Base-by-base conservation (phyloP, 2,888 invertebrate genomes). In the Ramazzottius varieornatus region DNA sequence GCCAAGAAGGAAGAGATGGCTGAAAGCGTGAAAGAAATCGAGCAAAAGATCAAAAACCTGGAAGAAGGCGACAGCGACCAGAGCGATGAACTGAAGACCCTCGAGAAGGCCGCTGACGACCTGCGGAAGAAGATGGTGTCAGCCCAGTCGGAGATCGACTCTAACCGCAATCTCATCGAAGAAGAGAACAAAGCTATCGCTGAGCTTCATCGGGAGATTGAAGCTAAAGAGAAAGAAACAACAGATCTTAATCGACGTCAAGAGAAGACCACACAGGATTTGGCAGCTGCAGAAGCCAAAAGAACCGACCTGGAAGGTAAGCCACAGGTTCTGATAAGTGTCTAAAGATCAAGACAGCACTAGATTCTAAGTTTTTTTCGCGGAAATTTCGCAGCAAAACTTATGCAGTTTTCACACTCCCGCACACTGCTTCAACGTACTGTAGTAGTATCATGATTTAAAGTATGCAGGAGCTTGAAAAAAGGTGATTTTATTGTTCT, bases 101-200 rank as follows among this genome's bases (percentile, higher is more conserved):
- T 54, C 4, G 54, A 54, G 29, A 24, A 13, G 4, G n/a, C n/a
- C 29, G 20, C 54, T 24, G 29, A 13, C 4, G n/a, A 54, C 4
- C 16, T 24, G 4, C 54, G 54, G n/a, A 54, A 29, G 29, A 54
- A 54, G 29, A 8, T 13, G 20, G 13, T 29, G 20, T 8, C 20
- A 4, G 4, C 24, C 29, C 13, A 54, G 54, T 13, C 54, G 20
- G 54, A 16, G 20, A 54, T 54, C 29, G 54, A 54, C 8, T 54
- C 54, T 24, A 54, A 54, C 29, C 54, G 29, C n/a, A 54, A 29
- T 29, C 29, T 54, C n/a, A 84, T 86, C 66, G 78, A 78, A 4
- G 89, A 88, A 73, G 76, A 91, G 70, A 78, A 81, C 71, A 82
- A 82, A 65, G 81, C 83, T 1, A 83, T 86, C 46, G 79, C 78